Evolutionary conservation across 2,888 invertebrate genomes (phyloP), one percentile per base, ranked within the genome.

Genomic region (Dasysyrphus albostriatus): DNA sequence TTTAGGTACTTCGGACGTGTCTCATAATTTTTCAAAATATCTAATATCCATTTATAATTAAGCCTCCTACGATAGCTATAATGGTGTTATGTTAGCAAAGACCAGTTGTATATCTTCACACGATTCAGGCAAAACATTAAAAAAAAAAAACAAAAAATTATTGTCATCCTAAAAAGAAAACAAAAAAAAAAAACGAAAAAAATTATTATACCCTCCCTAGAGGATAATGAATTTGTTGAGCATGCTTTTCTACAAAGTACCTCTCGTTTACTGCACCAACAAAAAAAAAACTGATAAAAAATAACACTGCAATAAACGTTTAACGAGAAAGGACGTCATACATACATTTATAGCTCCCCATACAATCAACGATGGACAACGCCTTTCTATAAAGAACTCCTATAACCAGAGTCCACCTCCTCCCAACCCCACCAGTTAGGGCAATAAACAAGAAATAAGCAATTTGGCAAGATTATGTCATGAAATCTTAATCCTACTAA

Each of bases 401-500:
- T 16, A 16, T 8, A 7, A 8, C 19, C 10, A 19, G 1, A 24
- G 24, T 3, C 9, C 24, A 19, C 8, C 24, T 3, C 9, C 34
- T 5, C 12, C 39, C 12, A 5, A n/a, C 12, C 19, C 19, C 51
- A 10, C 39, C n/a, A 9, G 6, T 39, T 69, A 29, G 24, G n/a
- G 63, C 19, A 63, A 56, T 47, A 67, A 81, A 69, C 42, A 51
- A 34, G 16, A 61, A 79, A 63, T 73, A 44, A 76, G 75, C 67
- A 74, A 77, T 85, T 85, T 69, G 69, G 14, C 56, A 69, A 73
- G 77, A 74, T 82, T 59, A 87, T 78, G 87, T 83, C 83, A 79
- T 87, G 87, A 83, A 87, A 87, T 83, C 83, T 82, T 83, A 83
- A 83, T 78, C 82, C 74, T 59, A 42, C 49, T 34, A 78, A 70